A percentile compares a stretch with the other conserved stretches of the same genome.
Evolutionary conservation across 2,888 invertebrate species (phyloP).

Genomic region (Cyaniris semiargus): DNA sequence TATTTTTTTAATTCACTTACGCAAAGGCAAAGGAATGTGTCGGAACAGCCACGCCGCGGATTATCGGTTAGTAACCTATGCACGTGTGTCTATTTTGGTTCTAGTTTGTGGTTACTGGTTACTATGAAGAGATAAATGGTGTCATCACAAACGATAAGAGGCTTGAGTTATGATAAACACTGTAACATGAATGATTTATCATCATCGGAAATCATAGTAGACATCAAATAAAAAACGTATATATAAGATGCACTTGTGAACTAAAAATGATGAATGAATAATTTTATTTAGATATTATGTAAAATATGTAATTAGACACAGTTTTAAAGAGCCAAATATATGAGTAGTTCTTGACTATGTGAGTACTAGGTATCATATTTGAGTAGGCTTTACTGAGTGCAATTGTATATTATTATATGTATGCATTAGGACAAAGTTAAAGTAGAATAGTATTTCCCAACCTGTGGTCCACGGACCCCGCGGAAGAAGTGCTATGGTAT

Average conservation of each 20-base stretch:
- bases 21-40: conserved; percentile 38
- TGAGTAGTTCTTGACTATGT: too few species aligned
- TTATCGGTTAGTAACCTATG: conserved; percentile 58
- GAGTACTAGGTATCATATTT: too few species aligned
- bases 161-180: not conserved
- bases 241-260: too few species aligned
- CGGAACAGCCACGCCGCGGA: conserved; percentile 46
- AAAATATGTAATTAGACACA: too few species aligned
- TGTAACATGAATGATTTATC: not conserved
- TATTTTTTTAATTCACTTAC: not conserved
- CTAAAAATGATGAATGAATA: not conserved
- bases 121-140: not conserved
- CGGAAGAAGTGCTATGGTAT: too few species aligned
- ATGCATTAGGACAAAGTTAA: too few species aligned
- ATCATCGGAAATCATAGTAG: not conserved
- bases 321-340: too few species aligned
- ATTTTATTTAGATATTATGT: not conserved
- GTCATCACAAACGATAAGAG: conserved; percentile 22
- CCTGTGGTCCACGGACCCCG: too few species aligned
- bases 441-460: too few species aligned
- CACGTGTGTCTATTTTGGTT: conserved; percentile 33
- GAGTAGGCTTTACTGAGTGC: too few species aligned
- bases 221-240: not conserved
- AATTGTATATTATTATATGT: too few species aligned
- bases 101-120: not conserved